Percentiles rank a stretch among this genome's conserved stretches.
These are phyloP conservation scores for Oryzias celebensis DNA, from an alignment of 2,113 vertebrate species.

Conservation along the genomic window DNA sequence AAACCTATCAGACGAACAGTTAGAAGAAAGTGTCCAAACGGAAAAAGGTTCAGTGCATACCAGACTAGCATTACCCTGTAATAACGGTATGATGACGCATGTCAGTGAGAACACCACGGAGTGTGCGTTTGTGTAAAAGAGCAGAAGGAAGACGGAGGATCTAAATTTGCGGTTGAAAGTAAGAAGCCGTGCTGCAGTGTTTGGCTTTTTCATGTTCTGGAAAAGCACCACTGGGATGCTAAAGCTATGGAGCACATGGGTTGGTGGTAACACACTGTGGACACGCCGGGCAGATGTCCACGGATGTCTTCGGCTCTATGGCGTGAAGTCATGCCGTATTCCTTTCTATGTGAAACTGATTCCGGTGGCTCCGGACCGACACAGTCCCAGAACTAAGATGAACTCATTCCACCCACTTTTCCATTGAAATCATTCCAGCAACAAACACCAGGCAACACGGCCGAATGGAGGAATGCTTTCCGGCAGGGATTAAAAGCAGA, in stretches of 20 bases:
- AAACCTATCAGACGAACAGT: constrained; percentile 22
- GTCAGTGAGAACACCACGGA: constrained; percentile 13
- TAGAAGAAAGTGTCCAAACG: constrained; percentile 12
- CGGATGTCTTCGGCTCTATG: constrained; percentile 14
- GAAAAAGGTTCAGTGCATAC: constrained; percentile 14
- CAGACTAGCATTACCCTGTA: constrained; percentile 42
- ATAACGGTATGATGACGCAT: constrained; percentile 34
- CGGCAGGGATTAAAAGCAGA: too few relatives aligned
- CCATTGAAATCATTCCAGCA: too few relatives aligned
- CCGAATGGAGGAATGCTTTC: too few relatives aligned
- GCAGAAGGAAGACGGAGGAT: constrained; percentile 9
- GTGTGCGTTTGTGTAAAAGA: constrained; percentile 2
- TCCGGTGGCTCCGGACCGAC: too few relatives aligned
- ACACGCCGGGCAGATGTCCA: constrained; percentile 24
- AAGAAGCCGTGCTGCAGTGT: constrained; percentile 49
- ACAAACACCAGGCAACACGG: too few relatives aligned
- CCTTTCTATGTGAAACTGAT: not conserved
- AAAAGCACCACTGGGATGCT: constrained; percentile 34
- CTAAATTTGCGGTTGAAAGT: constrained; percentile 29
- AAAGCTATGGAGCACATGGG: constrained; percentile 35
- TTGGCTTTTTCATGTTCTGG: constrained; percentile 45
- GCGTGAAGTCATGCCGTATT: constrained; percentile 5
- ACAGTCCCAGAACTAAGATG: too few relatives aligned
- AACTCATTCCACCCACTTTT: too few relatives aligned
- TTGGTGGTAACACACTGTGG: constrained; percentile 33